These are phyloP conservation scores for Drosophila santomea DNA, from an alignment of 1,140 invertebrate genomes.

Conservation along the genomic window DNA sequence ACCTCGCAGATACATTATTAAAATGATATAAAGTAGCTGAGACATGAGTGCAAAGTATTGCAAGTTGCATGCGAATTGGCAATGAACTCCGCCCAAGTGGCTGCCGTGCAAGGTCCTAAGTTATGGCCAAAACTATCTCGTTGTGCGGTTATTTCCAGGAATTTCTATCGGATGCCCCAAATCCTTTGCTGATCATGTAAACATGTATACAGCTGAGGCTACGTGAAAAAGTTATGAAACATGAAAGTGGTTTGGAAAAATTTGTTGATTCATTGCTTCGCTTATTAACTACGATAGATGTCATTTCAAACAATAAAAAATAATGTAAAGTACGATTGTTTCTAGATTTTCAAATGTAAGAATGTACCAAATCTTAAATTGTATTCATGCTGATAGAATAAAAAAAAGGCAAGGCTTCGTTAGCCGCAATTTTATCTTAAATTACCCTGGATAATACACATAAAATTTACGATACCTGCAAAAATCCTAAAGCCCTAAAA, in stretches of 20 bases:
- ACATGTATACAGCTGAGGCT: conserved; percentile 14
- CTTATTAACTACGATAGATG: conserved; percentile 9
- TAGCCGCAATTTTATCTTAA: background rate
- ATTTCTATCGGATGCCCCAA: conserved; percentile 41
- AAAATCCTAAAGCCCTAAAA: conserved; percentile 32
- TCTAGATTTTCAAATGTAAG: too few relatives aligned
- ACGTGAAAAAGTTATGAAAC: conserved; percentile 32
- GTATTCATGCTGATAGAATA: too few relatives aligned
- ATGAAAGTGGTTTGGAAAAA: conserved; percentile 6
- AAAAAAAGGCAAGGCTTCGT: background rate
- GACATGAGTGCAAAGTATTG: conserved; percentile 63
- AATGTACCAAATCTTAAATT: too few relatives aligned
- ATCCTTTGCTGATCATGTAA: conserved; percentile 32
- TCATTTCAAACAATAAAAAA: background rate
- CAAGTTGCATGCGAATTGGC: conserved; percentile 67
- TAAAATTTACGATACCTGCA: conserved; percentile 41
- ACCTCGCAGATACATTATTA: conserved; percentile 75
- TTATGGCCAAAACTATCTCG: conserved; percentile 34
- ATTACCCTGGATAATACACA: background rate
- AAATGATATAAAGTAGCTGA: conserved; percentile 79
- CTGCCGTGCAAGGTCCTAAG: conserved; percentile 21
- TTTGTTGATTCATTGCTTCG: background rate
- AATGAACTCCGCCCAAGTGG: conserved; percentile 59
- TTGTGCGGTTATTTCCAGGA: conserved; percentile 17
- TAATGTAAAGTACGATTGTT: too few relatives aligned